phyloP scores from a whole-genome alignment of 2,113 vertebrate species.

The Ascaphus truei region DNA sequence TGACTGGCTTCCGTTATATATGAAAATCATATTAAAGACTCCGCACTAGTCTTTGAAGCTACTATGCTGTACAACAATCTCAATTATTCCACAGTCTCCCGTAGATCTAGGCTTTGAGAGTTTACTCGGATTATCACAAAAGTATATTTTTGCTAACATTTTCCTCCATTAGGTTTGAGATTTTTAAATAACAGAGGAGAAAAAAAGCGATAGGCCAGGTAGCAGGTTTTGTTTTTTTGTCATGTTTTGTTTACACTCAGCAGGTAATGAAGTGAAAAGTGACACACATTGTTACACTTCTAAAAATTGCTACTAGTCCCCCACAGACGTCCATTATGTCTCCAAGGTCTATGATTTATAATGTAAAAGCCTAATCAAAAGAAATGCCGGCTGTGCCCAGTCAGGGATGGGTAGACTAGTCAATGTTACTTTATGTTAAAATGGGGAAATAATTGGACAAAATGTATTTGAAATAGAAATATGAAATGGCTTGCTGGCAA shows the following conservation, averaged over 20 bases:
- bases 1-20: no score
- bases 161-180: conserved; percentile 1
- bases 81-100: conserved; percentile 12
- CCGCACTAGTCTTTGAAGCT: no score
- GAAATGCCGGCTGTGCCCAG: conserved; percentile 35
- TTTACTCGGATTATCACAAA: neutral
- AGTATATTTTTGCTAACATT: neutral
- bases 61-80: no score
- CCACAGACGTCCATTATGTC: conserved; percentile 34
- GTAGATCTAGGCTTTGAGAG: neutral
- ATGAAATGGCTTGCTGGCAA: conserved; percentile 31
- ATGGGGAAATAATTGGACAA: conserved; percentile 35
- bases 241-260: conserved; percentile 34
- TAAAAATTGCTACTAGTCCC: conserved; percentile 34
- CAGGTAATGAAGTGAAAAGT: conserved; percentile 23
- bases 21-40: no score
- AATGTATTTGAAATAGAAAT: conserved; percentile 37
- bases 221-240: conserved; percentile 15
- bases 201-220: conserved; percentile 1
- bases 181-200: neutral
- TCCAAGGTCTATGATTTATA: conserved; percentile 34
- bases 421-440: conserved; percentile 39
- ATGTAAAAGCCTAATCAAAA: conserved; percentile 37
- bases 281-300: conserved; percentile 34
- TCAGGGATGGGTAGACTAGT: conserved; percentile 34